Evolutionary conservation across 2,888 invertebrate species (phyloP), one percentile per base, ranked within the genome.

Genomic region (Perithous albicinctus): DNA sequence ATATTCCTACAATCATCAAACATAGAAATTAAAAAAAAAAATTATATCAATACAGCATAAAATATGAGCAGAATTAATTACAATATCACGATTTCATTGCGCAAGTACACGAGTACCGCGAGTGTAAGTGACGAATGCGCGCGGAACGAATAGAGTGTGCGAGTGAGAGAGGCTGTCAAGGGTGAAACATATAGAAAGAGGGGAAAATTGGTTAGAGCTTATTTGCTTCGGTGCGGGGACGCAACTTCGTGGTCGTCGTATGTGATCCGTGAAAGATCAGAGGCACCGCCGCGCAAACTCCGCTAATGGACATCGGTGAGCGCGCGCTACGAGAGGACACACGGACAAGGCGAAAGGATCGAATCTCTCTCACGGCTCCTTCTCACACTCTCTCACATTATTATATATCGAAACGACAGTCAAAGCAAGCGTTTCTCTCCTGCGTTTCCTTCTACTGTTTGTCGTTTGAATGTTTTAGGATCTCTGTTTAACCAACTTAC

Each of bases 221-320:
- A 87, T 90, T 90, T 89, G 86, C 88, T 86, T 82, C 76, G 59
- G 80, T 82, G 85, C 79, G 70, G 85, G n/a, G 82, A 84, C 67
- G 77, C 84, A 80, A n/a, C n/a, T n/a, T 80, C 77, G 77, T 48
- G 69, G 64, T 61, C 48, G 82, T 56, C 66, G 82, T 85, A 85
- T 86, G 86, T 88, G 89, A 89, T 89, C 86, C 85, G 85, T 82
- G 84, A 87, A 91, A 82, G 89, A 89, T 92, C 92, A 92, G 88
- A 92, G 90, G 87, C 86, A 89, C 92, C 92, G 92, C 91, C 92
- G 88, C 92, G 91, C 92, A 92, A 92, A 92, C 92, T 92, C 89
- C 87, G 89, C 91, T 92, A 92, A 92, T 92, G 92, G 91, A 91
- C 90, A 84, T 85, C 87, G 70, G 74, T 70, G 74, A 80, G 78